A percentile compares a stretch with the other conserved stretches of the same genome.
phyloP scores from a whole-genome alignment of 1,140 invertebrate species.

The Scaptomyza graminum region DNA sequence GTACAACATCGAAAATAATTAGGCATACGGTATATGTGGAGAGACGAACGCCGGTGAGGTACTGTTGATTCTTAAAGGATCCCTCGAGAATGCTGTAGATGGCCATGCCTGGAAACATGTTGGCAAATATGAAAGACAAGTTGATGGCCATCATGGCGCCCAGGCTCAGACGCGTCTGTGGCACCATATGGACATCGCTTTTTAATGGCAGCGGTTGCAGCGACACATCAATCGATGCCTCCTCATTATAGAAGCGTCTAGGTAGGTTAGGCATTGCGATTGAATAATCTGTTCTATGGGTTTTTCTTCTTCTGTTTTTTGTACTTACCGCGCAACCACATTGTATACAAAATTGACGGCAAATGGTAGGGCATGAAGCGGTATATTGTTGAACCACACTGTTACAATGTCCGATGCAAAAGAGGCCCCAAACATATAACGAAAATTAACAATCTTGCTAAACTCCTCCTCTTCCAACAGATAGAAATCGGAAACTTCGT shows the following conservation, averaged over 20 bases:
- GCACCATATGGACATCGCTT: slow-evolving; percentile 20
- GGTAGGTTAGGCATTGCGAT: background rate
- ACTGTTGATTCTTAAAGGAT: slow-evolving; percentile 51
- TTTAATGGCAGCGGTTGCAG: slow-evolving; percentile 44
- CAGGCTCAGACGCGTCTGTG: slow-evolving; percentile 21
- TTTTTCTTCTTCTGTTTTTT: no score
- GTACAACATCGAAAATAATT: background rate
- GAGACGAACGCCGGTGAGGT: slow-evolving; percentile 35
- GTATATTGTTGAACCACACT: slow-evolving; percentile 67
- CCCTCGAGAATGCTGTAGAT: slow-evolving; percentile 28
- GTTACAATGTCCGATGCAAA: slow-evolving; percentile 26
- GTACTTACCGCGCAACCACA: slow-evolving; percentile 57
- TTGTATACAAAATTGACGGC: slow-evolving; percentile 60
- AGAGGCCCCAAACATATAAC: slow-evolving; percentile 48
- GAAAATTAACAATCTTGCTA: slow-evolving; percentile 31
- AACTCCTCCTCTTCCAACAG: slow-evolving; percentile 29
- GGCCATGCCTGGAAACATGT: slow-evolving; percentile 22
- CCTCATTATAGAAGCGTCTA: slow-evolving; percentile 43
- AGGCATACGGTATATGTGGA: slow-evolving; percentile 1
- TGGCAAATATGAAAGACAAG: slow-evolving; percentile 27
- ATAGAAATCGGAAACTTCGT: background rate
- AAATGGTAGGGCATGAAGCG: slow-evolving; percentile 53
- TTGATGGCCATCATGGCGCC: slow-evolving; percentile 44
- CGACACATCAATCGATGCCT: slow-evolving; percentile 57
- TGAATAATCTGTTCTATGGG: no score